Conservation (phyloP, 2,113 vertebrate species). For the Emydocephalus ijimae region DNA sequence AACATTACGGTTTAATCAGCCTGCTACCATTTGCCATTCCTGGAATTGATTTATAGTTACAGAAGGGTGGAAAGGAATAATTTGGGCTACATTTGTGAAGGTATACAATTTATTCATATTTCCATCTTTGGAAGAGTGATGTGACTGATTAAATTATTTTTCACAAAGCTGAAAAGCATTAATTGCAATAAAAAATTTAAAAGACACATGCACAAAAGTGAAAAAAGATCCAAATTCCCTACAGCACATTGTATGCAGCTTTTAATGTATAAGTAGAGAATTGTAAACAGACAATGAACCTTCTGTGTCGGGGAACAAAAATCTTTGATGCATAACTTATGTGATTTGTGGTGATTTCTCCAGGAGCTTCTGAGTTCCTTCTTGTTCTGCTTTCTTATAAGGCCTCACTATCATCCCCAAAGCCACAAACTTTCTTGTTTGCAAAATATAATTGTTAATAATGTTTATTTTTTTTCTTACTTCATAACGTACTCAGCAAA, state of each 20-base stretch:
- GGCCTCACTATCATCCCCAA: background rate
- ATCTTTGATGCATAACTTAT: background rate
- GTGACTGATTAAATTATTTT: background rate
- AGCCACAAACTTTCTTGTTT: background rate
- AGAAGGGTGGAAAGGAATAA: background rate
- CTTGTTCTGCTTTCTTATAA: background rate
- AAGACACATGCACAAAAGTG: background rate
- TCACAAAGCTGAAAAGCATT: background rate
- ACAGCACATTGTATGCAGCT: background rate
- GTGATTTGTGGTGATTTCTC: background rate
- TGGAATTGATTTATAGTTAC: conserved; percentile 11
- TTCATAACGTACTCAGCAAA: background rate
- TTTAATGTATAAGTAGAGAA: background rate
- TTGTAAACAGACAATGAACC: background rate
- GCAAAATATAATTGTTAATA: background rate
- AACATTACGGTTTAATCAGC: conserved; percentile 6
- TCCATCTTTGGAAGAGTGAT: background rate
- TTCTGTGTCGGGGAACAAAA: background rate
- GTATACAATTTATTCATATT: background rate
- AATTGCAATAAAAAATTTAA: background rate
- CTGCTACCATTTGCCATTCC: conserved; percentile 2
- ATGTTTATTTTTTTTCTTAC: background rate
- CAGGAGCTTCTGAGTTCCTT: background rate
- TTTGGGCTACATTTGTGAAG: background rate
- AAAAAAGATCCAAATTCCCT: background rate